Conservation (phyloP, 2,797 vertebrate genomes). For the Eurystomus glaucurus region DNA sequence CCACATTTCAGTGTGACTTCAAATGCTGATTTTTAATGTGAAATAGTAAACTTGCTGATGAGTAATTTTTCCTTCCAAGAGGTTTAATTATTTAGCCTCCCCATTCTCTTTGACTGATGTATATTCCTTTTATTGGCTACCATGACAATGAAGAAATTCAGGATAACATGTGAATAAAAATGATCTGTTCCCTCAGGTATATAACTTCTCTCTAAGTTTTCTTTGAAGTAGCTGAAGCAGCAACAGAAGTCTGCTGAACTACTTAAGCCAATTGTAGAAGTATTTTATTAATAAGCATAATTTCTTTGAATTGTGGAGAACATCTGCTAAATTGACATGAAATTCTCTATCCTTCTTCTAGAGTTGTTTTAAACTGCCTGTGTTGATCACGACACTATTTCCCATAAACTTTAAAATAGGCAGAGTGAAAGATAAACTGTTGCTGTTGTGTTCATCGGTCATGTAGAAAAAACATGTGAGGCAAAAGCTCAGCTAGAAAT, state of each 20-base stretch:
- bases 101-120: constrained; percentile 2
- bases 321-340: neutral
- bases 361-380: neutral
- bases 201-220: constrained; percentile 17
- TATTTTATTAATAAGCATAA: neutral
- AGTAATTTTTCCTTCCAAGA: constrained; percentile 34
- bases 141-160: neutral
- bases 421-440: neutral
- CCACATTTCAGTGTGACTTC: neutral
- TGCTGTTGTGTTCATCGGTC: neutral
- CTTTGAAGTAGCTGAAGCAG: constrained; percentile 25
- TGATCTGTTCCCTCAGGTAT: neutral
- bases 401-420: neutral
- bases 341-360: neutral
- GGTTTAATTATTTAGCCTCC: constrained; percentile 36
- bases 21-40: constrained; percentile 9
- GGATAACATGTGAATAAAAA: neutral
- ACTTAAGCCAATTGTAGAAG: neutral
- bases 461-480: neutral
- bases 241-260: neutral
- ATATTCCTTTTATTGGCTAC: constrained; percentile 7
- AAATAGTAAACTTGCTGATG: constrained; percentile 31
- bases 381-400: neutral
- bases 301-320: neutral
- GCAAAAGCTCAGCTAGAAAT: too few relatives aligned